Conservation (phyloP, 2,888 invertebrate genomes). For the Dusona sp. region DNA sequence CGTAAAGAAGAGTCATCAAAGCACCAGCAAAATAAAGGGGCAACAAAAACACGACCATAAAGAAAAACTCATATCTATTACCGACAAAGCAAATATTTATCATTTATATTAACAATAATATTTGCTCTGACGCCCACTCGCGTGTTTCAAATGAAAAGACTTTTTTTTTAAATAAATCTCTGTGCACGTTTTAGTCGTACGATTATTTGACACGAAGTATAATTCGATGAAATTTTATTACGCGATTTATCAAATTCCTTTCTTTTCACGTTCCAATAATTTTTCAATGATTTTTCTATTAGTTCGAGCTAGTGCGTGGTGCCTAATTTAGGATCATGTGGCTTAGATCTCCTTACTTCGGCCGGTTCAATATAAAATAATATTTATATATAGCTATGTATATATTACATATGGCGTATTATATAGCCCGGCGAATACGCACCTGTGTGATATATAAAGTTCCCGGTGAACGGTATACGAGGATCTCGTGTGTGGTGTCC, state of each 20-base stretch:
- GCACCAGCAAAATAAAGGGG: not conserved
- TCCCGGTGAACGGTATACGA: slow-evolving; percentile 76
- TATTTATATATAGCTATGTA: slow-evolving; percentile 43
- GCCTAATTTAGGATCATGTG: slow-evolving; percentile 46
- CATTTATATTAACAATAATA: not conserved
- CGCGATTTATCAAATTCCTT: slow-evolving; percentile 23
- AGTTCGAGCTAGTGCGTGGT: not conserved
- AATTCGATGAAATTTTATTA: slow-evolving; percentile 34
- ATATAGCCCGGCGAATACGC: slow-evolving; percentile 47
- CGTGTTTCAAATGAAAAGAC: not conserved
- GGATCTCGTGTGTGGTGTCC: slow-evolving; percentile 79
- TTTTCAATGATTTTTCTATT: slow-evolving; percentile 4
- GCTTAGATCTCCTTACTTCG: slow-evolving; percentile 5
- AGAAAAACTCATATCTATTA: slow-evolving; percentile 5
- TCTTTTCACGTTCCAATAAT: slow-evolving; percentile 22
- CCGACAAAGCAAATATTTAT: slow-evolving; percentile 27
- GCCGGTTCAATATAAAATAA: slow-evolving; percentile 16
- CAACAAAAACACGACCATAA: slow-evolving; percentile 4
- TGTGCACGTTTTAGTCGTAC: not conserved
- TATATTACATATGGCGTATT: slow-evolving; percentile 37
- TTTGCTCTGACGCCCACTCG: slow-evolving; percentile 32
- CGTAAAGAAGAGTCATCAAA: slow-evolving; percentile 16
- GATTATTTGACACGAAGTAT: slow-evolving; percentile 25
- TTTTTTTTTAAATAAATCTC: not conserved
- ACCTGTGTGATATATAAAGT: slow-evolving; percentile 84